phyloP scores from a whole-genome alignment of 1,140 invertebrate genomes.

The Calycopis cecrops region DNA sequence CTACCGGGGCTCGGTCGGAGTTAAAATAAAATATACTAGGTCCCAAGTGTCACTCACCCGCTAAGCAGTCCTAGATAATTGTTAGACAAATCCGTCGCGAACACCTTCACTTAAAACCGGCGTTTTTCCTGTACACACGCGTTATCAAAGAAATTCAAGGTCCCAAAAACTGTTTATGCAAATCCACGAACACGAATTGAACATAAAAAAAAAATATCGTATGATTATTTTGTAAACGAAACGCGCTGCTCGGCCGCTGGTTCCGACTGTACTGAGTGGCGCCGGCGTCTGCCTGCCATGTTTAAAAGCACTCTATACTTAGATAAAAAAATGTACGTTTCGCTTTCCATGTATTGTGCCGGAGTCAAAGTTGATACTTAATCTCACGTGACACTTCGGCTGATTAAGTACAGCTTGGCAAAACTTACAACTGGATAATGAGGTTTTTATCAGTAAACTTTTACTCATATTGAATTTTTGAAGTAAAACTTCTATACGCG shows the following conservation, averaged over 20 bases:
- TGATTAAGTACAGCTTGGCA: background rate
- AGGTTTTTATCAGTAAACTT: no score
- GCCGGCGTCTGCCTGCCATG: constrained; percentile 53
- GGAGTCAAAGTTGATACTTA: constrained; percentile 3
- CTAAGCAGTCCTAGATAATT: constrained; percentile 39
- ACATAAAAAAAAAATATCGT: background rate
- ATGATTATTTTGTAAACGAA: constrained; percentile 20
- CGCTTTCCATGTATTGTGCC: constrained; percentile 4
- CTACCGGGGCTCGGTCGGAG: constrained; percentile 42
- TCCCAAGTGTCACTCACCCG: constrained; percentile 63
- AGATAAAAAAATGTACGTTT: constrained; percentile 45
- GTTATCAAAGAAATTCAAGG: constrained; percentile 2
- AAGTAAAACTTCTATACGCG: no score
- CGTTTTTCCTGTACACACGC: constrained; percentile 2
- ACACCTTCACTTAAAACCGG: constrained; percentile 44
- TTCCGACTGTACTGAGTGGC: constrained; percentile 55
- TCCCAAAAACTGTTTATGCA: background rate
- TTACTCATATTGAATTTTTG: no score
- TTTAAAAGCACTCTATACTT: constrained; percentile 57
- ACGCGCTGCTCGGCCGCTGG: constrained; percentile 49
- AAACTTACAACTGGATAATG: no score
- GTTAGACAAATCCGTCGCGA: constrained; percentile 40
- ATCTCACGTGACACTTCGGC: background rate
- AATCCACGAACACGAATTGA: background rate
- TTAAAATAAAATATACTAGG: constrained; percentile 63